Conservation (phyloP, 2,113 vertebrate genomes). For the Diphyllodes magnificus region DNA sequence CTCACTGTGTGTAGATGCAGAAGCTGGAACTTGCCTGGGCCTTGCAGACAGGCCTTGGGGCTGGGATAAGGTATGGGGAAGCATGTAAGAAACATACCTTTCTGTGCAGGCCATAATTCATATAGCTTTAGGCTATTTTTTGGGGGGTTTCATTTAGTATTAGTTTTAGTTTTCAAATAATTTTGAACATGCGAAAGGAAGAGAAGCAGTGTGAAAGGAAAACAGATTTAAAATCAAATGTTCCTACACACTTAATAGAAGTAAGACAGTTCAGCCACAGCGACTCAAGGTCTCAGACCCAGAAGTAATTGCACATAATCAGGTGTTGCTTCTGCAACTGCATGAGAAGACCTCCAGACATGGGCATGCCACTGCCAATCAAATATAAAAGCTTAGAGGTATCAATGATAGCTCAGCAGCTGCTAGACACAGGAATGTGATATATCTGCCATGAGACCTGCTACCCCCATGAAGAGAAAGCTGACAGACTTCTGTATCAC, state of each 20-base stretch:
- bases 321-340: neutral
- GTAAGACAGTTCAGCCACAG: neutral
- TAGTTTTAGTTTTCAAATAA: neutral
- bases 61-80: neutral
- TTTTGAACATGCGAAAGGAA: neutral
- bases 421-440: neutral
- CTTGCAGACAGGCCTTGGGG: neutral
- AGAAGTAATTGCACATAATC: neutral
- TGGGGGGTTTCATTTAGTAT: neutral
- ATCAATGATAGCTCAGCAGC: neutral
- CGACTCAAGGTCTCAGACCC: neutral
- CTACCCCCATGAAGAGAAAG: neutral
- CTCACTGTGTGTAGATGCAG: neutral
- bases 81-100: rapidly evolving
- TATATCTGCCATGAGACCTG: neutral
- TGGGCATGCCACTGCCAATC: neutral
- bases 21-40: neutral
- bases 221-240: neutral
- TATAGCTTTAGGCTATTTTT: neutral
- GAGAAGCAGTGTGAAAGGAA: neutral
- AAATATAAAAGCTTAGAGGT: neutral
- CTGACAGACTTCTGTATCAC: neutral
- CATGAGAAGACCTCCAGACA: neutral
- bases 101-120: neutral
- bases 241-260: neutral